These are phyloP conservation scores for Sialis lutaria DNA, from an alignment of 2,888 invertebrate species.

Conservation along the genomic window DNA sequence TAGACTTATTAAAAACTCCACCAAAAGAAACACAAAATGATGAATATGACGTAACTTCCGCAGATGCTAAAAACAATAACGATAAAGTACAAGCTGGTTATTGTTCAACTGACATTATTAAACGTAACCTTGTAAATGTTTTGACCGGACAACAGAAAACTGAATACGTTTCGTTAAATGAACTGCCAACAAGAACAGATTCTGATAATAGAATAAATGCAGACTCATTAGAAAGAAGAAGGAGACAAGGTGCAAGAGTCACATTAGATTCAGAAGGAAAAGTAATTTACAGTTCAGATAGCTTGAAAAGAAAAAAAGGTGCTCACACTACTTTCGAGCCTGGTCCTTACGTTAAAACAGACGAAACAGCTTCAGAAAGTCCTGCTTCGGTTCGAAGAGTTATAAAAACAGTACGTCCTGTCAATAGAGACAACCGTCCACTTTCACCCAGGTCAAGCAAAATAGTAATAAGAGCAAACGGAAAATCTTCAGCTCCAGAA, in stretches of 20 bases:
- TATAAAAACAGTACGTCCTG: constrained; percentile 25
- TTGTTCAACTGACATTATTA: constrained; percentile 50
- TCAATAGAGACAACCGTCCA: constrained; percentile 20
- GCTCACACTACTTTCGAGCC: constrained; percentile 77
- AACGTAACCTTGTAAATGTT: constrained; percentile 40
- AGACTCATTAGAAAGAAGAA: constrained; percentile 34
- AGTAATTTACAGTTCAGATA: constrained; percentile 77
- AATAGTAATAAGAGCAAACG: constrained; percentile 25
- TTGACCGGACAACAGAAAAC: constrained; percentile 44
- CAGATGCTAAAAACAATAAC: constrained; percentile 66
- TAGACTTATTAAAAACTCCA: constrained; percentile 32
- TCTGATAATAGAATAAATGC: constrained; percentile 14
- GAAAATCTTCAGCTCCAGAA: constrained; percentile 17
- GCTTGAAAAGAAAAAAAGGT: constrained; percentile 59
- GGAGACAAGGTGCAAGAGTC: constrained; percentile 56
- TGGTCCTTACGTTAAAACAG: constrained; percentile 64
- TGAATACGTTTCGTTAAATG: constrained; percentile 69
- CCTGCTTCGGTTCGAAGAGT: constrained; percentile 28
- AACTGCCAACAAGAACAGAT: constrained; percentile 35
- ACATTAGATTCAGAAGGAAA: constrained; percentile 73
- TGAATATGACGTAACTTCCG: constrained; percentile 46
- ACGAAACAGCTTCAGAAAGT: constrained; percentile 27
- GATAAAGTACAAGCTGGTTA: constrained; percentile 32
- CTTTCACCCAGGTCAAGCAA: constrained; percentile 45
- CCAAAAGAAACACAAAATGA: constrained; percentile 17